Evolutionary conservation across 2,113 vertebrate genomes (phyloP).

Genomic region (Picathartes gymnocephalus): DNA sequence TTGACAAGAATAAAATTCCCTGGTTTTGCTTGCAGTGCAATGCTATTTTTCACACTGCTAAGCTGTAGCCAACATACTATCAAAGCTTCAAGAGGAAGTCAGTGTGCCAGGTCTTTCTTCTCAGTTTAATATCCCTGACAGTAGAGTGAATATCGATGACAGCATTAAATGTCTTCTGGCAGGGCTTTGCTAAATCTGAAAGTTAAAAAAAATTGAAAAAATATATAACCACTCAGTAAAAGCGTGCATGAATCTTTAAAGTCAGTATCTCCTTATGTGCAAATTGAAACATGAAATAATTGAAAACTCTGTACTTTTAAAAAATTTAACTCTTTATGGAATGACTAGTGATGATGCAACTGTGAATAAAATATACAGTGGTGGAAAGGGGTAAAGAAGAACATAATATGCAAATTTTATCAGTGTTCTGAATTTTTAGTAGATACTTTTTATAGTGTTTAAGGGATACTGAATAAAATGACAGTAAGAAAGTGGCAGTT

Average conservation of each 20-base stretch:
- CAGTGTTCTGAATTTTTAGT: constrained; percentile 1
- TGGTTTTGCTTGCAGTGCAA: constrained; percentile 17
- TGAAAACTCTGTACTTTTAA: not conserved
- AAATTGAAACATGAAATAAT: constrained; percentile 9
- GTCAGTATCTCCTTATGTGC: not conserved
- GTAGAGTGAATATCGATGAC: constrained; percentile 20
- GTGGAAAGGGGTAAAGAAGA: not conserved
- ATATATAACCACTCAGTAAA: not conserved
- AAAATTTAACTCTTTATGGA: not conserved
- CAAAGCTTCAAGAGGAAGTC: constrained; percentile 41
- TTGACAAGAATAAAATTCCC: constrained; percentile 1
- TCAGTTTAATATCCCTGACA: constrained; percentile 29
- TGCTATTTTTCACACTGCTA: constrained; percentile 26
- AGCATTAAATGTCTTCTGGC: constrained; percentile 23
- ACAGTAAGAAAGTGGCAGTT: not conserved
- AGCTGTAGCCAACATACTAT: constrained; percentile 1
- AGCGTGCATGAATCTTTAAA: not conserved
- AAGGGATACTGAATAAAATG: not conserved
- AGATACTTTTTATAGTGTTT: not conserved
- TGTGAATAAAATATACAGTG: not conserved
- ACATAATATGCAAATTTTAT: not conserved
- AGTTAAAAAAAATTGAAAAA: not conserved
- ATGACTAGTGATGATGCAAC: not conserved
- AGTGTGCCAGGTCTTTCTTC: constrained; percentile 21
- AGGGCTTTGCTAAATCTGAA: constrained; percentile 16